phyloP scores from a whole-genome alignment of 2,113 vertebrate species.

The Patagioenas fasciata region DNA sequence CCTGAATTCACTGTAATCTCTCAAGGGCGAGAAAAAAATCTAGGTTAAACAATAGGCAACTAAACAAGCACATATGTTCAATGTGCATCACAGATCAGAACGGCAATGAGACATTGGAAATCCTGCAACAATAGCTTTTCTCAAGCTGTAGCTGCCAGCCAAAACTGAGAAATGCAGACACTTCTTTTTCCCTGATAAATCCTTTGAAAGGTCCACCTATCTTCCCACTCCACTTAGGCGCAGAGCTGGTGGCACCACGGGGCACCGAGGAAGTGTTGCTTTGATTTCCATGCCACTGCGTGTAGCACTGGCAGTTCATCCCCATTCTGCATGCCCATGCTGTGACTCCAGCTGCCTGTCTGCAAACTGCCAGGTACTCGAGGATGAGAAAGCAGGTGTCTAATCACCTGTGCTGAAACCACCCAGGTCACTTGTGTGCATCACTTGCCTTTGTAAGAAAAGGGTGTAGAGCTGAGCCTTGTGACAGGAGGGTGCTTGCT shows the following conservation, averaged over 20 bases:
- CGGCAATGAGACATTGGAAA: neutral
- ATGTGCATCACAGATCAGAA: slow-evolving; percentile 21
- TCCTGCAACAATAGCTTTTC: slow-evolving; percentile 32
- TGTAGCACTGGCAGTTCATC: neutral
- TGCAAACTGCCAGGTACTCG: neutral
- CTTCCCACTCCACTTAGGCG: neutral
- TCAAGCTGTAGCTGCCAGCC: neutral
- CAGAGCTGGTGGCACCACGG: neutral
- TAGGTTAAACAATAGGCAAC: slow-evolving; percentile 53
- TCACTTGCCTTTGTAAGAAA: neutral
- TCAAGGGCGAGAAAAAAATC: neutral
- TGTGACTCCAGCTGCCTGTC: neutral
- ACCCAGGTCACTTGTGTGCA: accelerated
- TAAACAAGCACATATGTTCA: slow-evolving; percentile 61
- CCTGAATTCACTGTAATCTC: slow-evolving; percentile 18
- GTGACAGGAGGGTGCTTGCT: neutral
- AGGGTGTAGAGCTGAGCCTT: neutral
- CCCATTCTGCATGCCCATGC: accelerated
- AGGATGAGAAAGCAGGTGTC: neutral
- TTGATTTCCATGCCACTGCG: accelerated
- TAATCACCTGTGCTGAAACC: neutral
- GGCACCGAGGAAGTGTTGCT: accelerated
- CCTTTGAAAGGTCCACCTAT: neutral
- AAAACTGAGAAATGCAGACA: neutral
- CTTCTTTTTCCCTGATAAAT: neutral